Evolutionary conservation across 2,888 invertebrate species (phyloP), one percentile per base, ranked within the genome.

Genomic region (Tenthredo mesomela): DNA sequence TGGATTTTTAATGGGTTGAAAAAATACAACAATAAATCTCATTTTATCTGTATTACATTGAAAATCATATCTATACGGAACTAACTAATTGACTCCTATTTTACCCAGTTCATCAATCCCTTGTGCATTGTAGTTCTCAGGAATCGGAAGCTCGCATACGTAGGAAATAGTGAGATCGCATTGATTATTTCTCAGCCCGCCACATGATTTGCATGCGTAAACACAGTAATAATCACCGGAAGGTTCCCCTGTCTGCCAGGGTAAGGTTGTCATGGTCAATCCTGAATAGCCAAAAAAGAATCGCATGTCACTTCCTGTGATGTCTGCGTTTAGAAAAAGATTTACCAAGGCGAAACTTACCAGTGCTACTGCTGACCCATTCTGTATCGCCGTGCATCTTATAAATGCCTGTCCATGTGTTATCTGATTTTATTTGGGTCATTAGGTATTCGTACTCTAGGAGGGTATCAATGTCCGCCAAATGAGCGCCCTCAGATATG

Each of bases 101-200:
- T 1, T 6, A 54, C 1, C 6, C n/a, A n/a, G 0, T n/a, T 2
- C 4, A 54, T 5, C 54, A 47, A 47, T n/a, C n/a, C n/a, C 54
- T n/a, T 54, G 6, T 54, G 54, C 54, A 2, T 25, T 29, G 25
- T 29, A 29, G n/a, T 37, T 70, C 29, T 37, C 37, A 33, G 33
- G 33, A 9, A 78, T 78, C 29, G 58, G 77, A 21, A 50, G 1
- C n/a, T 58, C 77, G 37, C 77, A 78, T 78, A 37, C 29, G 58
- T 29, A 29, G 18, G 6, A 0, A 5, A n/a, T n/a, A n/a, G n/a
- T n/a, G n/a, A n/a, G n/a, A n/a, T n/a, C n/a, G n/a, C n/a, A n/a
- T n/a, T n/a, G n/a, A n/a, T n/a, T n/a, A n/a, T n/a, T n/a, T n/a
- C n/a, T n/a, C n/a, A n/a, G n/a, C n/a, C n/a, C n/a, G n/a, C n/a